Evolutionary conservation across 2,113 vertebrate species (phyloP), one percentile per base, ranked within the genome.

Genomic region (Hepsetus odoe): DNA sequence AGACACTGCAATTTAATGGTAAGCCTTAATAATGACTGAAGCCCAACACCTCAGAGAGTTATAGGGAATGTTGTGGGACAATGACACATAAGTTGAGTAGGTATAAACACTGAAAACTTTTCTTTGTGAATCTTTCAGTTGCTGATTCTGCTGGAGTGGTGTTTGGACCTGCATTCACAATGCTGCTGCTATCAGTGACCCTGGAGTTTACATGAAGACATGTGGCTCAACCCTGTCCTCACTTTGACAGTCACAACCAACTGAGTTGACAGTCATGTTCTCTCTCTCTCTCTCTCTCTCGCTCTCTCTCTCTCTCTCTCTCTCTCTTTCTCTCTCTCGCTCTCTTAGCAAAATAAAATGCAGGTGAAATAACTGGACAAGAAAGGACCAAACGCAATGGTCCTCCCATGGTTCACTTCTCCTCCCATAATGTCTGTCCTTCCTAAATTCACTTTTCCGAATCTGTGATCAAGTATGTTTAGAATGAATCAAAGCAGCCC

Each of bases 191-290:
- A 58, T 94, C 93, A 92, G 90, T 94, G 85, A 88, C 91, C 80
- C 86, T 94, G 87, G 94, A 94, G 84, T 90, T 96, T 78, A 96
- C 95, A 93, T 96, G 95, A 96, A 56, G 40, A 26, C 33, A 58
- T 11, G 26, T 82, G 84, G 24, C 71, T 11, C 71, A 20, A 40
- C 40, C 8, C 35, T 59, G 6, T 82, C 66, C 11, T 33, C 30
- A 24, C 7, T 72, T 20, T 72, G 61, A 76, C 77, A 22, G 56
- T 44, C 42, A 66, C 76, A n/a, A 51, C 65, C n/a, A n/a, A n/a
- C n/a, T n/a, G n/a, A n/a, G n/a, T 80, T 56, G 56, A 22, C 69
- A 30, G 61, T 56, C 76, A 72, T 24, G 58, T 67, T 70, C 0
- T 18, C 83, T 89, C 28, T 80, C 1, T 53, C 0, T 55, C 84